Base-by-base conservation (phyloP, 2,888 invertebrate species). In the Drosophila gaucha region DNA sequence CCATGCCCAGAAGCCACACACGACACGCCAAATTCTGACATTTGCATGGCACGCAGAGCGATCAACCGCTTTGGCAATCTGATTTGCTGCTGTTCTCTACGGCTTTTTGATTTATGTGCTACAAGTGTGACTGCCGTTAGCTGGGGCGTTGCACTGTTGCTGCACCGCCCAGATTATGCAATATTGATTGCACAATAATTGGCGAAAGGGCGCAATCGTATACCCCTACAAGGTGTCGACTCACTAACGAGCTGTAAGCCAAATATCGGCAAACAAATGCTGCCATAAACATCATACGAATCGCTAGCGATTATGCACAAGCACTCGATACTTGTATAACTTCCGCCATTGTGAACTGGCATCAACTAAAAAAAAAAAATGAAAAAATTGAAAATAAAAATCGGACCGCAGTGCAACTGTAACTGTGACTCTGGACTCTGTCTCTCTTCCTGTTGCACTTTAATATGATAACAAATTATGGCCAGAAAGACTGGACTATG, bases 391-490 rank as follows among this genome's bases (percentile, higher is more conserved):
- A 14, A 33, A 33, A 14, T 22, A 51, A 18, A 67, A 54, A 52
- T 54, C 50, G 43, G 20, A 55, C 47, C 49, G 50, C 33, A 39
- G 41, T 54, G 43, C 44, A 38, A 70, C 64, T 68, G 30, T 67
- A 69, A 74, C 74, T 72, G 67, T 80, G 71, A 56, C 78, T 56
- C 35, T 39, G 22, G 49, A 16, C 49, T 24, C 35, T 26, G 47
- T 44, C 28, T 30, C 55, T 60, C 62, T 77, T 72, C 77, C 67
- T 86, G 74, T 68, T 74, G 78, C 84, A 73, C 74, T 72, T 75
- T 88, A 89, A 89, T 88, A 88, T 86, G 89, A 88, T 88, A 88
- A 88, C 88, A 88, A 89, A 89, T 88, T 89, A 89, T 89, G 88
- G 83, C 68, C 69, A 76, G 73, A 30, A 20, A 31, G 8, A 39